phyloP scores from a whole-genome alignment of 2,888 invertebrate species.

The Epistrophe grossulariae region DNA sequence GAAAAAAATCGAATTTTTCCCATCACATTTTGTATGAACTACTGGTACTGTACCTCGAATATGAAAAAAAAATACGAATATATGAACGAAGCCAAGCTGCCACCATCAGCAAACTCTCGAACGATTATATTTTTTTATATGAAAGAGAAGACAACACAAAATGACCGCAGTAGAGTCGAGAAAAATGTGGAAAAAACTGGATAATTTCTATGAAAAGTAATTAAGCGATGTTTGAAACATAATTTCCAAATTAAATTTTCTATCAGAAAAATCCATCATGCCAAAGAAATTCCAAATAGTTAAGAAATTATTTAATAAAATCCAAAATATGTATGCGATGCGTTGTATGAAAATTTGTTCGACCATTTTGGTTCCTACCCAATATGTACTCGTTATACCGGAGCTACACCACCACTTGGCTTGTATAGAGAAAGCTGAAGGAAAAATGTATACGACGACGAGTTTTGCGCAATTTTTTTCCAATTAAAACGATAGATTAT shows the following conservation, averaged over 20 bases:
- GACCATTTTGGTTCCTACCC: conserved; percentile 70
- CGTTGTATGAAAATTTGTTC: conserved; percentile 71
- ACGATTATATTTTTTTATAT: conserved; percentile 43
- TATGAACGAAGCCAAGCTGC: conserved; percentile 67
- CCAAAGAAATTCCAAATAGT: not conserved
- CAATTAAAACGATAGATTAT: conserved; percentile 38
- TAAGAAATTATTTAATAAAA: conserved; percentile 39
- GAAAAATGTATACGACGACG: conserved; percentile 52
- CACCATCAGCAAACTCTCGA: conserved; percentile 63
- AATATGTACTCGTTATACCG: conserved; percentile 37
- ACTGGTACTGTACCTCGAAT: conserved; percentile 66
- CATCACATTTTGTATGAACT: conserved; percentile 56
- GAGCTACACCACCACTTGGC: conserved; percentile 34
- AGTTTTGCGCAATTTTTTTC: conserved; percentile 66
- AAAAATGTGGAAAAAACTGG: conserved; percentile 65
- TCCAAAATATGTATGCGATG: conserved; percentile 68
- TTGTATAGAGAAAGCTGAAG: conserved; percentile 71
- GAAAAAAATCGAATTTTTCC: conserved; percentile 19
- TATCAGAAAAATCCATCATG: conserved; percentile 26
- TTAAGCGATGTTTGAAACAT: conserved; percentile 22
- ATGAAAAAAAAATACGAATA: conserved; percentile 30
- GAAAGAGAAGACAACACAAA: conserved; percentile 46
- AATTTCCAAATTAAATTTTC: conserved; percentile 56
- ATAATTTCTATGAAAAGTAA: conserved; percentile 65
- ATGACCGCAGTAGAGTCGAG: conserved; percentile 47